These are phyloP conservation scores for Acanthiza pusilla DNA, from an alignment of 2,797 vertebrate species.

Conservation along the genomic window DNA sequence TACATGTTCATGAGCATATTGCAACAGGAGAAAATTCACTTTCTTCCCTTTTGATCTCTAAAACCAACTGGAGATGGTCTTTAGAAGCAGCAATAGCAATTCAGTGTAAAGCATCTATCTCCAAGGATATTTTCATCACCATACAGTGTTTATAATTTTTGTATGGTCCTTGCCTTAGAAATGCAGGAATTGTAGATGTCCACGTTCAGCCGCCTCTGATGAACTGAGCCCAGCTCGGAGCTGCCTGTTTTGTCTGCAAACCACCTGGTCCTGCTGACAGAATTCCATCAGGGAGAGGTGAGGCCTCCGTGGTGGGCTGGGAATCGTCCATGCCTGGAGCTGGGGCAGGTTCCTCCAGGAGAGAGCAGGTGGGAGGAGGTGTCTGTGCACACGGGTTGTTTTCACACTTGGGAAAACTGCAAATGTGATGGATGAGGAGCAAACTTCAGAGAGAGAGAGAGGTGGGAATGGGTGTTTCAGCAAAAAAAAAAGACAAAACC, in stretches of 20 bases:
- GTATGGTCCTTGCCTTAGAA: slow-evolving; percentile 63
- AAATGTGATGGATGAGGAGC: background rate
- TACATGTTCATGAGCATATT: slow-evolving; percentile 75
- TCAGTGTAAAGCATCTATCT: slow-evolving; percentile 66
- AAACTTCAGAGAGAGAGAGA: background rate
- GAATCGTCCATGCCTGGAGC: background rate
- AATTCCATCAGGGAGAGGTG: background rate
- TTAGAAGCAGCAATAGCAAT: slow-evolving; percentile 79
- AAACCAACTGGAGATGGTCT: slow-evolving; percentile 57
- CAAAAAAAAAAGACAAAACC: background rate
- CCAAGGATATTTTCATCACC: slow-evolving; percentile 57
- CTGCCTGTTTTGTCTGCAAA: background rate
- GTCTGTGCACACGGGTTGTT: background rate
- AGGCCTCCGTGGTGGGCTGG: background rate
- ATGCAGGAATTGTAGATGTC: slow-evolving; percentile 35
- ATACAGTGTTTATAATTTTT: slow-evolving; percentile 59
- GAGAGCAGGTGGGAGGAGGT: background rate
- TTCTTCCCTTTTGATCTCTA: slow-evolving; percentile 67
- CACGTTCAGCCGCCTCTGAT: background rate
- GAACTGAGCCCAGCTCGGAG: background rate
- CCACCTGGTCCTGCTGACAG: background rate
- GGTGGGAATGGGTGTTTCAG: slow-evolving; percentile 22
- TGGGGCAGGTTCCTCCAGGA: background rate
- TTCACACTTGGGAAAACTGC: background rate
- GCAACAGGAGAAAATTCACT: slow-evolving; percentile 60